Base-by-base conservation (phyloP, 2,888 invertebrate genomes). In the Mythimna impura region DNA sequence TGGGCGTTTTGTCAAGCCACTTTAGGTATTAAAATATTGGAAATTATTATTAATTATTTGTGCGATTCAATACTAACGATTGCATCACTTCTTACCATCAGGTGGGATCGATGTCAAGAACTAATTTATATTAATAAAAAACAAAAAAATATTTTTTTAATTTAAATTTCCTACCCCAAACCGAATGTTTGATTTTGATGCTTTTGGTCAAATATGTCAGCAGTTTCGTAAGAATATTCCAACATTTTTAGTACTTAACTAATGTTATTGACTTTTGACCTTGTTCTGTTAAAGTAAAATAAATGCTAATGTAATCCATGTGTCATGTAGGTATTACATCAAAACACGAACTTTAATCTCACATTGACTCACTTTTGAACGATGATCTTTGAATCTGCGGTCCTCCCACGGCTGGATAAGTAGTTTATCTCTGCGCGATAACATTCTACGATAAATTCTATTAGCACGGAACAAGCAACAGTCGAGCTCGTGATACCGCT, bases 351-450 rank as follows among this genome's bases (percentile, higher is more conserved):
- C 66, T 2, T 54, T n/a, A 55, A 54, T 43, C 57, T 25, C 25
- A 25, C 25, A 40, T 36, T 9, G 68, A 83, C 90, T 89, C 90
- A 97, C 97, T 95, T 98, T 98, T 80, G 96, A 94, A 70, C 97
- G 95, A 89, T 98, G 98, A 86, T 98, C 97, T 84, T 97, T 97
- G 91, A 97, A 98, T 77, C 97, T 95, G 81, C 97, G 95, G 64
- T 97, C 96, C 87, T 97, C 97, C 97, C 98, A 98, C 0, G 98
- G 98, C 81, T 97, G 96, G 70, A 97, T 96, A 68, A 98, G 94
- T 68, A 98, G 93, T 91, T 98, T 97, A 87, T 98, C 98, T 85
- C 97, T 95, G 76, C 97, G 96, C 10, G 98, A 97, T 88, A 98
- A 94, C 98, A 98, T 91, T 70, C 20, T 85, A 65, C 62, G 64